phyloP scores from a whole-genome alignment of 2,113 vertebrate genomes.

The Gallinago media region DNA sequence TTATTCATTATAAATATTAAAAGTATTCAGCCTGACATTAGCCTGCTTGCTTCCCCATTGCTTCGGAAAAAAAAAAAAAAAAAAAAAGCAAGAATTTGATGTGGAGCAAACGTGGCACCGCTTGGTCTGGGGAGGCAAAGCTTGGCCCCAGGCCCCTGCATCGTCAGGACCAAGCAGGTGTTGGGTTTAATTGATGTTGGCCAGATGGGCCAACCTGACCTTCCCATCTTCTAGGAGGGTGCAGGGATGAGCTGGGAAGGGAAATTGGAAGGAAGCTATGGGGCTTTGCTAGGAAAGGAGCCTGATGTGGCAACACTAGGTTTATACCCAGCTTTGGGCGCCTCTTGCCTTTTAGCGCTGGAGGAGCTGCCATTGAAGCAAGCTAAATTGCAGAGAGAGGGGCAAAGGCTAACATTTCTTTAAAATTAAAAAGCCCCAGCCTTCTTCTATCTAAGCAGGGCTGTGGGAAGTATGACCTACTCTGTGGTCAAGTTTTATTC shows the following conservation, averaged over 20 bases:
- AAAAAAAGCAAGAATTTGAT: neutral
- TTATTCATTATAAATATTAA: slow-evolving; percentile 76
- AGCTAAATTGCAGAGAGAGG: neutral
- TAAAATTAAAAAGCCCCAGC: neutral
- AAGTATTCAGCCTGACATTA: slow-evolving; percentile 61
- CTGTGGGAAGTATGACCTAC: neutral
- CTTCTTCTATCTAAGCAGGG: neutral
- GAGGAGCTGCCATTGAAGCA: neutral
- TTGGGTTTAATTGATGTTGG: neutral
- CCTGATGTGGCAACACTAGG: fast-evolving
- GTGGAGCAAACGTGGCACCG: fast-evolving
- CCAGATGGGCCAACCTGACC: neutral
- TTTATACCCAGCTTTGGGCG: neutral
- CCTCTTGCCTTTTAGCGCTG: neutral
- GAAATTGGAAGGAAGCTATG: neutral
- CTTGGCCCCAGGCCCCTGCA: neutral
- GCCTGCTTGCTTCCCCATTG: neutral
- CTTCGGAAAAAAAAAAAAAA: neutral
- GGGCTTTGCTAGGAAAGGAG: neutral
- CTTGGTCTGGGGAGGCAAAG: neutral
- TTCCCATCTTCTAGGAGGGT: neutral
- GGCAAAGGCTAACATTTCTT: neutral
- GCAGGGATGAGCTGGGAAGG: neutral
- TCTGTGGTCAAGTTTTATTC: neutral
- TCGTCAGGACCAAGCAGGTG: neutral